Base-by-base conservation (phyloP, 1,140 invertebrate genomes). In the Aphelinus atriplicis region DNA sequence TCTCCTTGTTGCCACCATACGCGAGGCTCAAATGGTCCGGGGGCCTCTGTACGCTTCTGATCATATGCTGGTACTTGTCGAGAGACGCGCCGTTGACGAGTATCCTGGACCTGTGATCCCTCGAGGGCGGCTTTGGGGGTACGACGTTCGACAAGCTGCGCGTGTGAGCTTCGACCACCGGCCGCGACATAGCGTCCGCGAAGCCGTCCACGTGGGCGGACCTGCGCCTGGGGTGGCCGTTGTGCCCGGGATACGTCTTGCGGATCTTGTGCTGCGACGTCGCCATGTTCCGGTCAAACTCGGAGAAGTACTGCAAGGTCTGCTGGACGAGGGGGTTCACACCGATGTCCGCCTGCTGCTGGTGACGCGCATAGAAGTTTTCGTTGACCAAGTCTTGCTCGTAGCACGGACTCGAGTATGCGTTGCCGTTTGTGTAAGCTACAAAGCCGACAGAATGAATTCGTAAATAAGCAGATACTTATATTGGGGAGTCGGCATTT, bases 101-200 rank as follows among this genome's bases (percentile, higher is more conserved):
- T 3, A 66, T 58, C 1, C 53, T 56, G 77, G 60, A 74, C 75
- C 1, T 79, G 65, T 50, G 79, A 75, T 71, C 80, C 71, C 64
- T 82, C 76, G 43, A 77, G 78, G 66, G 77, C 72, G n/a, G 72
- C 69, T 58, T 81, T 76, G 1, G 75, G 73, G 61, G 81, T 72
- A 5, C 53, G 47, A 57, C 6, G 42, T 51, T 9, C 5, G 47
- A 2, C 10, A 26, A 26, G 26, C 26, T 4, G 51, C 4, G 51
- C 51, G 9, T 9, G 51, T 53, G 4, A 53, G 51, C 9, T 53
- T 53, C 4, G 4, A 53, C 51, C 51, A 4, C 51, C 51, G 51
- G 51, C 51, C 4, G 51, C 51, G 51, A 26, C 26, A 26, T 26
- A 26, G 26, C 26, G 26, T 53, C 51, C 4, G 51, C 51, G 51